These are phyloP conservation scores for Pseudorhombus dupliciocellatus DNA, from an alignment of 2,113 vertebrate species.

Conservation along the genomic window DNA sequence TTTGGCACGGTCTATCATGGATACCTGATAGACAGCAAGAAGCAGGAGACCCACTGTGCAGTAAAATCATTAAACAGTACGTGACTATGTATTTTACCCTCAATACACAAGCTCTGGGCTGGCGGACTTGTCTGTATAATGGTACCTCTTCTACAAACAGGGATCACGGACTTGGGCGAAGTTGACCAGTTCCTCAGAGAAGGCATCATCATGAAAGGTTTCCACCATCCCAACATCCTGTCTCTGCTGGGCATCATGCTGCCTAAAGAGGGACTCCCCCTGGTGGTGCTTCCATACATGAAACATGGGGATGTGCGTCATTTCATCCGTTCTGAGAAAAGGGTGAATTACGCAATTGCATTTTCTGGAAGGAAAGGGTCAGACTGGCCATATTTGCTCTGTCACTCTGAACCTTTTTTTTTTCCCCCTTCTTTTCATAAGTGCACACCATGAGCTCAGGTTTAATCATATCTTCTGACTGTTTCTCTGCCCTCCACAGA, in stretches of 20 bases:
- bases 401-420: not conserved
- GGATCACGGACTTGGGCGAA: conserved; percentile 91
- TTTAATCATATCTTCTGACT: not conserved
- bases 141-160: conserved; percentile 65
- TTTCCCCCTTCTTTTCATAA: not conserved
- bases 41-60: conserved; percentile 88
- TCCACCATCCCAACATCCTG: conserved; percentile 91
- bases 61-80: conserved; percentile 93
- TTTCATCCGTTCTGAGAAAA: conserved; percentile 89
- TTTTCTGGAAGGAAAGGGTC: not conserved
- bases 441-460: not conserved
- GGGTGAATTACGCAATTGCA: conserved; percentile 76
- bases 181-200: conserved; percentile 95
- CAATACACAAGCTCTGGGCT: not conserved
- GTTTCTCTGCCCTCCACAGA: conserved; percentile 75
- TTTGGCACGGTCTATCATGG: conserved; percentile 97
- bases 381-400: conserved; percentile 4
- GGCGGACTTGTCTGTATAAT: conserved; percentile 2
- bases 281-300: conserved; percentile 94
- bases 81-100: conserved; percentile 49
- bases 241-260: conserved; percentile 91
- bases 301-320: conserved; percentile 92
- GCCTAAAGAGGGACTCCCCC: conserved; percentile 88
- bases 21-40: conserved; percentile 84
- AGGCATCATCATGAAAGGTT: conserved; percentile 95